phyloP scores from a whole-genome alignment of 2,888 invertebrate species.

The Cephus pulcher region DNA sequence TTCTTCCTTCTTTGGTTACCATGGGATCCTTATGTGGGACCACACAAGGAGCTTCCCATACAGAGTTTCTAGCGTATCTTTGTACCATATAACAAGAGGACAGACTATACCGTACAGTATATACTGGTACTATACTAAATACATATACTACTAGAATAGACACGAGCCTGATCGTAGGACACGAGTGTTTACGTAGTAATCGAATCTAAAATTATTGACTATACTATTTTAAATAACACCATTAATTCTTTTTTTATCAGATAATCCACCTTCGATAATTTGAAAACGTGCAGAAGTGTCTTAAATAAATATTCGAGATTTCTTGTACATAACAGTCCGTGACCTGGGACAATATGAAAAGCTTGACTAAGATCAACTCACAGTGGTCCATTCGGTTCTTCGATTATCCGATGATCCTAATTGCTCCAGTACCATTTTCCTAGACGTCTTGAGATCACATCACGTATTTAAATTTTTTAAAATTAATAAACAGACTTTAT shows the following conservation, averaged over 20 bases:
- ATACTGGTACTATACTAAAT: background rate
- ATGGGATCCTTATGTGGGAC: constrained; percentile 37
- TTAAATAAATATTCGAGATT: too few relatives aligned
- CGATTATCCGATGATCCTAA: background rate
- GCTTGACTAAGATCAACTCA: background rate
- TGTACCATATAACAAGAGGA: background rate
- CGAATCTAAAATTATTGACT: background rate
- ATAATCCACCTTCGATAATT: background rate
- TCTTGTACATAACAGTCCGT: background rate
- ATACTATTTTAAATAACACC: background rate
- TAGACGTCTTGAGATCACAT: background rate
- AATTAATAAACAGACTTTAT: background rate
- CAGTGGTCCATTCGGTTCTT: background rate
- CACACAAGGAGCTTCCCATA: constrained; percentile 36
- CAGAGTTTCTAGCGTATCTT: background rate
- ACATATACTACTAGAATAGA: background rate
- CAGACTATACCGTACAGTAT: background rate
- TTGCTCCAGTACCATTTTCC: background rate
- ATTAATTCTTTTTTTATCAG: background rate
- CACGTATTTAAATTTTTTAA: background rate
- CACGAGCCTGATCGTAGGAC: background rate
- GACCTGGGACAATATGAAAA: background rate
- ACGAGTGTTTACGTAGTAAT: background rate
- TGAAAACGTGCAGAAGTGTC: background rate
- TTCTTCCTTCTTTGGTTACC: constrained; percentile 22